Base-by-base conservation (phyloP, 1,140 invertebrate species). In the Hydropsyche tenuis region DNA sequence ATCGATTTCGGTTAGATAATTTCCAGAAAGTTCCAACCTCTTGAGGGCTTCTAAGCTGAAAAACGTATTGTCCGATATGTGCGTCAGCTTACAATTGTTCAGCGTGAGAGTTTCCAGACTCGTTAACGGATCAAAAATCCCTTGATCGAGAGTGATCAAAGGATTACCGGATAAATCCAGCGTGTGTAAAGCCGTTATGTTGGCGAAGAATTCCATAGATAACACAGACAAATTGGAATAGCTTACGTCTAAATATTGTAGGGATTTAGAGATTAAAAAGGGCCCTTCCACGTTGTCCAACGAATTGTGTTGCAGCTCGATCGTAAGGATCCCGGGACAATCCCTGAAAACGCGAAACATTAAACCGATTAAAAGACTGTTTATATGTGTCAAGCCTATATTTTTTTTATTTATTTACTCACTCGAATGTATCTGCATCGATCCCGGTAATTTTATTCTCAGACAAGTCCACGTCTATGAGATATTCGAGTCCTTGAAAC, bases 91-190 rank as follows among this genome's bases (percentile, higher is more conserved):
- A 79, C 91, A 92, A 65, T 86, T 83, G 74, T 90, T 90, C 46
- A 92, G 79, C 73, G 89, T 89, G 22, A 92, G 81, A 22, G 88
- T 88, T 77, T 91, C 89, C 12, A 92, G 80, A 78, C 87, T 89
- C 6, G 85, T 87, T 43, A 92, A 80, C 23, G 88, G 87, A 79
- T 90, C 87, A 75, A 92, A 90, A 2, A 89, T 85, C 27, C 85
- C 87, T 0, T 85, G 82, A 22, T 87, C 85, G 60, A 92, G 83
- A 7, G 79, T 81, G 48, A 81, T 81, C 0, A 92, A 81, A 4
- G 90, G 89, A 81, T 92, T 92, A 56, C 88, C 82, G n/a, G 90
- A 92, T 6, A 92, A 80, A 79, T 92, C 90, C 1, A 92, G 82
- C 20, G 87, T 90, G 30, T 87, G 89, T 37, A 92, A 80, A 20